These are phyloP conservation scores for Drosophila tanythrix DNA, from an alignment of 2,888 invertebrate genomes.

Conservation along the genomic window DNA sequence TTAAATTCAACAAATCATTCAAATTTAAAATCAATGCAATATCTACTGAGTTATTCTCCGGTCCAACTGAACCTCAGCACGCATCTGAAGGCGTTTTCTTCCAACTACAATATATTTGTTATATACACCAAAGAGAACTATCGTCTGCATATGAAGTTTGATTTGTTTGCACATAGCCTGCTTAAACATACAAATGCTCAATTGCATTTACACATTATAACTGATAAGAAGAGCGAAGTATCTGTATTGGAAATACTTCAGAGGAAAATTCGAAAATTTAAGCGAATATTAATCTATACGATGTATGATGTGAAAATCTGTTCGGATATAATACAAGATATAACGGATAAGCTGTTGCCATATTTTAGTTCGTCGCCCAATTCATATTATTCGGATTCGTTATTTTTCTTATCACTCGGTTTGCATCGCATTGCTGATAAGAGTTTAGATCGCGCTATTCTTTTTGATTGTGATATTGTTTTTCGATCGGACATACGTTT, in stretches of 20 bases:
- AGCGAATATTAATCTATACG: constrained; percentile 85
- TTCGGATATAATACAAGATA: constrained; percentile 87
- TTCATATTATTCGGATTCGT: constrained; percentile 90
- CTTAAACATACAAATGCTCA: constrained; percentile 84
- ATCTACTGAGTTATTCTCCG: constrained; percentile 62
- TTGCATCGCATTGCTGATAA: constrained; percentile 89
- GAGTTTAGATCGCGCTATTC: constrained; percentile 87
- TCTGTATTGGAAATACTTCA: constrained; percentile 86
- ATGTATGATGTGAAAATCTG: constrained; percentile 88
- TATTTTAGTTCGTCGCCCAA: constrained; percentile 90
- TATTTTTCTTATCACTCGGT: constrained; percentile 92
- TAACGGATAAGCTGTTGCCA: constrained; percentile 89
- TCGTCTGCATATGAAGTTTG: constrained; percentile 83
- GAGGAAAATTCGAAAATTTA: constrained; percentile 82
- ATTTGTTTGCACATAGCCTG: constrained; percentile 82
- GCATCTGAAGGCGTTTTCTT: constrained; percentile 38
- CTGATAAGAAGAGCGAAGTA: constrained; percentile 87
- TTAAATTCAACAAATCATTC: constrained; percentile 25
- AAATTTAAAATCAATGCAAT: constrained; percentile 60
- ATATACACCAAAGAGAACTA: constrained; percentile 84
- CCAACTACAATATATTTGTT: constrained; percentile 84
- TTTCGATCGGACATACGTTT: constrained; percentile 89
- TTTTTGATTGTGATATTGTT: constrained; percentile 92
- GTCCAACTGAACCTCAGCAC: constrained; percentile 49
- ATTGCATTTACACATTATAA: constrained; percentile 87